A percentile compares a stretch with the other conserved stretches of the same genome.
phyloP scores from a whole-genome alignment of 2,888 invertebrate species.

The Fragum sueziense region DNA sequence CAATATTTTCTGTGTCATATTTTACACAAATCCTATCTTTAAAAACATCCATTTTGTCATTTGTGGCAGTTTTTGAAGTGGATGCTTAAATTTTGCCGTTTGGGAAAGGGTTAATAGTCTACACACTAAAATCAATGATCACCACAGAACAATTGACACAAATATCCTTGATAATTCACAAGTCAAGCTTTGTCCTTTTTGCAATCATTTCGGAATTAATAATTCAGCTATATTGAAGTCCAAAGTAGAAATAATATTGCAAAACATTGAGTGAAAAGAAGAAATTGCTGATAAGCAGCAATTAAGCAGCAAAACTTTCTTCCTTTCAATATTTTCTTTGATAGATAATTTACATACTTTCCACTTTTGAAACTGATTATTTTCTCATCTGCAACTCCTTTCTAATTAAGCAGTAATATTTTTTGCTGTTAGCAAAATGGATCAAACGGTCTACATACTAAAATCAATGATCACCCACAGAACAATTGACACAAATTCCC shows the following conservation, averaged over 20 bases:
- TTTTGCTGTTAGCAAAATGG: too few species aligned
- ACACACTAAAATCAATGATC: background rate
- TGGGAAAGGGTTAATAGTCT: too few species aligned
- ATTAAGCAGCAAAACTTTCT: background rate
- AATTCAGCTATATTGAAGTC: too few species aligned
- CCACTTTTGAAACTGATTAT: too few species aligned
- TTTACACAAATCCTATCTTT: too few species aligned
- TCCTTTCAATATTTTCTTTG: background rate
- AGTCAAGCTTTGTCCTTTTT: background rate
- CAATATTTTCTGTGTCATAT: background rate
- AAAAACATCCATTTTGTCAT: background rate
- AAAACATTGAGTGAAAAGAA: constrained; percentile 1
- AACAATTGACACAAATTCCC: too few species aligned
- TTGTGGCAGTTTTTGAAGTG: background rate
- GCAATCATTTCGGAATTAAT: background rate
- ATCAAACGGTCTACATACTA: too few species aligned
- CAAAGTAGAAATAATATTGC: background rate
- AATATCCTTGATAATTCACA: background rate
- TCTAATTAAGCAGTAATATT: too few species aligned
- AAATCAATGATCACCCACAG: too few species aligned
- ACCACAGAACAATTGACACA: background rate
- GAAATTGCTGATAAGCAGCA: background rate
- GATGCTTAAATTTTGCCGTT: background rate
- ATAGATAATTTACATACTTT: background rate
- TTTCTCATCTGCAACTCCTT: too few species aligned